Evolutionary conservation across 2,888 invertebrate species (phyloP).

Genomic region (Campaea margaritaria): DNA sequence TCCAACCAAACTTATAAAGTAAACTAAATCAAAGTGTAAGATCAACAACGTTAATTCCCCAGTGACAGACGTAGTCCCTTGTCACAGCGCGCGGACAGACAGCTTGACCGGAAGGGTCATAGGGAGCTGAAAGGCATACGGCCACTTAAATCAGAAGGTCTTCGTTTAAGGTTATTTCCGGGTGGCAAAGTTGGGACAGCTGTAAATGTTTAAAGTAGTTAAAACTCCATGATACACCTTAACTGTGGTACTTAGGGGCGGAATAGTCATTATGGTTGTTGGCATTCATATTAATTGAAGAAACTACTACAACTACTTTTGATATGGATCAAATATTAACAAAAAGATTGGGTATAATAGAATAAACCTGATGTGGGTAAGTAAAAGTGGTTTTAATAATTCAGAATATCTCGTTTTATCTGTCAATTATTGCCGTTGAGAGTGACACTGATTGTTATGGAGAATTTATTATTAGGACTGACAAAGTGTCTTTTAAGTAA

Average conservation of each 20-base stretch:
- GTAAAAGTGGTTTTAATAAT: not conserved
- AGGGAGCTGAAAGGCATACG: slow-evolving; percentile 26
- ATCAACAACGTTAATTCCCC: slow-evolving; percentile 30
- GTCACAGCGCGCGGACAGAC: slow-evolving; percentile 37
- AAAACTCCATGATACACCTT: too few species aligned
- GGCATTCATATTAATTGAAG: too few species aligned
- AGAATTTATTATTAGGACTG: not conserved
- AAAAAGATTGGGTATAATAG: too few species aligned
- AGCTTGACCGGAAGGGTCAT: slow-evolving; percentile 40
- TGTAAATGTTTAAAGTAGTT: too few species aligned
- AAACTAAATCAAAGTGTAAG: slow-evolving; percentile 21
- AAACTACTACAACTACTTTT: too few species aligned
- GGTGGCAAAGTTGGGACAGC: too few species aligned
- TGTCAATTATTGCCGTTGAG: not conserved
- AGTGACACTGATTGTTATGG: not conserved
- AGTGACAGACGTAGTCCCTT: slow-evolving; percentile 32
- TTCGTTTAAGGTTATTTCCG: slow-evolving; percentile 31
- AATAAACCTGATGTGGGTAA: too few species aligned
- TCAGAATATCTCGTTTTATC: not conserved
- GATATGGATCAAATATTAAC: too few species aligned
- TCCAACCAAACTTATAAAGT: slow-evolving; percentile 8
- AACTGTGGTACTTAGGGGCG: too few species aligned
- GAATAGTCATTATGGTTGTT: too few species aligned
- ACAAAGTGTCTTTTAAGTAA: not conserved
- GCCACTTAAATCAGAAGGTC: slow-evolving; percentile 32